These are phyloP conservation scores for Scalopus aquaticus DNA, from an alignment of 2,113 vertebrate species.

Conservation along the genomic window DNA sequence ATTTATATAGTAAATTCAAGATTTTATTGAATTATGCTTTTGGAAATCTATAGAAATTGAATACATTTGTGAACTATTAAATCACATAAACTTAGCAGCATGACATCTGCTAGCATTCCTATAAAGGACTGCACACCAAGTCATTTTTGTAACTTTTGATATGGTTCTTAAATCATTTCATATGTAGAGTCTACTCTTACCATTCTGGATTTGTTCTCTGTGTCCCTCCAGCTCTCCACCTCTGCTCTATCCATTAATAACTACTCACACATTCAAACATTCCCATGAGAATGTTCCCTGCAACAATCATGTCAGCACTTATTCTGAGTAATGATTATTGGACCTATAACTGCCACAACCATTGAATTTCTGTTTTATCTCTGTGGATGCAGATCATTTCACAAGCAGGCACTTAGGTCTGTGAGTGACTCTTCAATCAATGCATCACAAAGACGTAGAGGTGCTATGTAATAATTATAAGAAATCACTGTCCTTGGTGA, in stretches of 20 bases:
- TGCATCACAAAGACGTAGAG: background rate
- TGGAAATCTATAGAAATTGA: background rate
- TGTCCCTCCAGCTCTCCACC: background rate
- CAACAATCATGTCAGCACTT: background rate
- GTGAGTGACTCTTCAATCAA: background rate
- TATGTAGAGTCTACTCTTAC: background rate
- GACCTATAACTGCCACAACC: background rate
- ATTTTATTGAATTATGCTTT: background rate
- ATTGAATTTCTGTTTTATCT: background rate
- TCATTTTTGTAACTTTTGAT: background rate
- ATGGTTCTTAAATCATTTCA: background rate
- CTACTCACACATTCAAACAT: background rate
- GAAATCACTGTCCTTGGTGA: background rate
- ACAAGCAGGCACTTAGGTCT: background rate
- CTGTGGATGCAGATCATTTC: background rate
- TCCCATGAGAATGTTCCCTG: background rate
- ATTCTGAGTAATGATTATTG: background rate
- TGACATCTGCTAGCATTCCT: background rate
- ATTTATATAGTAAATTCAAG: background rate
- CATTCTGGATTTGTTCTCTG: background rate
- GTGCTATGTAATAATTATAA: constrained; percentile 30
- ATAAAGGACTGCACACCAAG: background rate
- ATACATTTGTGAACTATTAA: background rate
- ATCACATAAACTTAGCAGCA: background rate
- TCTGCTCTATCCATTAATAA: background rate